These are phyloP conservation scores for Cheilosia urbana DNA, from an alignment of 2,888 invertebrate species.

Conservation along the genomic window DNA sequence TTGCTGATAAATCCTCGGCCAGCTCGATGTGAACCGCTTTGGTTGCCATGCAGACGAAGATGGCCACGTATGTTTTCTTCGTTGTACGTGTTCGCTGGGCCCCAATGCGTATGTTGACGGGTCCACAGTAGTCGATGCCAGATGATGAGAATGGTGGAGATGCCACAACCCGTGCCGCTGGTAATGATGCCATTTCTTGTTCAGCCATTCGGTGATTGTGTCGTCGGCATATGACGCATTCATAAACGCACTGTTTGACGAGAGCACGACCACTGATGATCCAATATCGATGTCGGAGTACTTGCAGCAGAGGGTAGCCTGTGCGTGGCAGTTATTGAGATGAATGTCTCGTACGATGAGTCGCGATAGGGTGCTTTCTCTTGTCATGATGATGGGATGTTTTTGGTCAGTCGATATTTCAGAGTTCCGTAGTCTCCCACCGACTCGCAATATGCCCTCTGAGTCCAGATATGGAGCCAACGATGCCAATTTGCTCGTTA, in stretches of 20 bases:
- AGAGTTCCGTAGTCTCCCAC: no score
- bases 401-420: no score
- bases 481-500: neutral
- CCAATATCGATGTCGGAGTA: conserved; percentile 24
- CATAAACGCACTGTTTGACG: conserved; percentile 30
- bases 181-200: conserved; percentile 20
- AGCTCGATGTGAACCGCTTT: conserved; percentile 24
- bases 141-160: conserved; percentile 11
- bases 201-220: conserved; percentile 17
- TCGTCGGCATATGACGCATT: conserved; percentile 16
- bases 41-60: conserved; percentile 43
- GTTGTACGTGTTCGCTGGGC: conserved; percentile 9
- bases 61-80: conserved; percentile 28
- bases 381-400: conserved; percentile 24
- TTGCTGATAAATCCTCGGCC: conserved; percentile 12
- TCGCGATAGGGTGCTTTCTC: conserved; percentile 7
- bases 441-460: no score
- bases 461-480: no score
- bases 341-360: conserved; percentile 29
- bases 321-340: conserved; percentile 13
- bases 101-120: conserved; percentile 14
- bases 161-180: conserved; percentile 5
- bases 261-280: conserved; percentile 16
- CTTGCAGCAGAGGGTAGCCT: conserved; percentile 24
- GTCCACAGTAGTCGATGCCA: conserved; percentile 21